Evolutionary conservation across 2,797 vertebrate genomes (phyloP).

Genomic region (Sebastes taczanowskii): DNA sequence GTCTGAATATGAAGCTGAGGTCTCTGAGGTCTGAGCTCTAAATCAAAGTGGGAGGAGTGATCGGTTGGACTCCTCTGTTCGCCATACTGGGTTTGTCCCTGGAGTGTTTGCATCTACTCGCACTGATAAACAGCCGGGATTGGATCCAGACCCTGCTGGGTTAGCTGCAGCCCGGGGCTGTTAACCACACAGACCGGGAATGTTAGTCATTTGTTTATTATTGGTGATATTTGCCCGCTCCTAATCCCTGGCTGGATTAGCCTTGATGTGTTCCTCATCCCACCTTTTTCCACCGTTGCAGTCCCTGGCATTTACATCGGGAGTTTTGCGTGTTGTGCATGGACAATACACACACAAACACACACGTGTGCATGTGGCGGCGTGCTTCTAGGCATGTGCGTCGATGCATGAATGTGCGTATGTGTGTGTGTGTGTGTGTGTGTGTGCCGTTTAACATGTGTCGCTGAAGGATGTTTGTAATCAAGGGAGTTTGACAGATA

Average conservation of each 20-base stretch:
- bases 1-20: conserved; percentile 10
- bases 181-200: conserved; percentile 61
- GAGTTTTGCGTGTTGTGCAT: conserved; percentile 11
- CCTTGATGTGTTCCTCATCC: conserved; percentile 60
- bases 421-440: conserved; percentile 32
- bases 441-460: conserved; percentile 29
- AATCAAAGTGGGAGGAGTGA: conserved; percentile 56
- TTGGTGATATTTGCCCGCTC: conserved; percentile 67
- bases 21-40: conserved; percentile 41
- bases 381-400: not conserved
- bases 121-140: conserved; percentile 79
- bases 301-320: conserved; percentile 47
- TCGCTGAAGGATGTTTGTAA: conserved; percentile 58
- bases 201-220: conserved; percentile 80
- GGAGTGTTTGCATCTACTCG: conserved; percentile 64
- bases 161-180: conserved; percentile 58
- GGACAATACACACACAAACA: not conserved
- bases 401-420: conserved; percentile 6
- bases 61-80: conserved; percentile 33
- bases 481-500: conserved; percentile 53
- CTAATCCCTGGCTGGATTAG: conserved; percentile 73
- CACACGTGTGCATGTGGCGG: not conserved
- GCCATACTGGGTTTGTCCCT: conserved; percentile 54
- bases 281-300: conserved; percentile 61
- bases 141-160: conserved; percentile 78